Evolutionary conservation across 2,888 invertebrate genomes (phyloP), one percentile per base, ranked within the genome.

Genomic region (Eudemis profundana): DNA sequence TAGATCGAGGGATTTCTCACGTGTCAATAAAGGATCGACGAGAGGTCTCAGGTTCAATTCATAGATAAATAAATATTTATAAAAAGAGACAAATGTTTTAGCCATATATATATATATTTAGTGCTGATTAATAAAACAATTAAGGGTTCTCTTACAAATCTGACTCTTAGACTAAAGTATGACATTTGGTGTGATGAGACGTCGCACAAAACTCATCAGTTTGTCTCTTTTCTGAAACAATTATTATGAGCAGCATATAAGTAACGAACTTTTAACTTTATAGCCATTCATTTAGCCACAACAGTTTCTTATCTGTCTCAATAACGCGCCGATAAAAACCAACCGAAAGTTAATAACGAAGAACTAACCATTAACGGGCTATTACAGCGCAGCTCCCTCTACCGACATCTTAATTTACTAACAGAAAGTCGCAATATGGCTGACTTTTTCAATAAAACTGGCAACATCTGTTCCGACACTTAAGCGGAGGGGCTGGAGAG

Each of bases 391-490:
- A 77, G 72, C 79, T 80, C 77, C 76, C 78, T 75, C 74, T 72
- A 71, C 81, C 82, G 78, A 91, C 90, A 90, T 90, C 91, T 91
- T 91, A 91, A 91, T 91, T 89, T 85, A 91, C 86, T 90, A 82
- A 82, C 84, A 78, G 81, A 81, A 81, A 83, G 77, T 85, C 78
- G 75, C 91, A 90, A 86, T 82, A 90, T 88, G 89, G 88, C 89
- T 75, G 81, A 91, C 78, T 91, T 91, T 91, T 91, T 91, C 91
- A 91, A 91, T 91, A 91, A 91, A 91, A 91, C 77, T 78, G 82
- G 89, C 76, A 87, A 86, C 91, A 91, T 86, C 90, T 91, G 91
- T 84, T 66, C 68, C 70, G 82, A 86, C 91, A 91, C 91, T 91
- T 91, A 91, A 86, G 88, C 84, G 83, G 77, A 85, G 85, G 86